Percentiles rank a stretch among this genome's conserved stretches.
Evolutionary conservation across 2,888 invertebrate genomes (phyloP).

Genomic region (Mechanitis mazaeus): DNA sequence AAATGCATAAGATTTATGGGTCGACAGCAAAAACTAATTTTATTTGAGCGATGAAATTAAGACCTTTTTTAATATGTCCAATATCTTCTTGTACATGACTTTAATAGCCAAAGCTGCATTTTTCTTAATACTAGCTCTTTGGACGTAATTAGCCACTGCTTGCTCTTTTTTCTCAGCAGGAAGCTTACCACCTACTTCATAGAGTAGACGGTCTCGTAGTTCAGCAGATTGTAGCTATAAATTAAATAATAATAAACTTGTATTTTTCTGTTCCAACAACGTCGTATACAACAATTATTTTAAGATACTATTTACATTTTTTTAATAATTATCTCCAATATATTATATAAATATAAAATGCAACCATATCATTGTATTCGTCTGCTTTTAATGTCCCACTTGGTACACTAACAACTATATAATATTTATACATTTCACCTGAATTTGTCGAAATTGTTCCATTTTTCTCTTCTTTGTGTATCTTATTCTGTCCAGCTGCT

Average conservation of each 20-base stretch:
- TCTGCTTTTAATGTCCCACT: neutral
- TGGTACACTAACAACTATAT: neutral
- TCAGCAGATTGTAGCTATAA: constrained; percentile 71
- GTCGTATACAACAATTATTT: neutral
- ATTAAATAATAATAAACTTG: constrained; percentile 8
- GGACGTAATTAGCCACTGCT: constrained; percentile 78
- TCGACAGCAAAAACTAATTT: constrained; percentile 6
- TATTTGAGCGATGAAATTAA: neutral
- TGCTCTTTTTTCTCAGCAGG: constrained; percentile 74
- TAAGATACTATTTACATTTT: neutral
- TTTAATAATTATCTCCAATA: no score
- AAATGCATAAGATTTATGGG: no score
- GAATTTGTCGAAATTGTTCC: constrained; percentile 74
- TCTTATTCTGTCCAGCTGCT: constrained; percentile 77
- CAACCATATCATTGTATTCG: no score
- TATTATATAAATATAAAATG: no score
- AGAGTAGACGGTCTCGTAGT: constrained; percentile 70
- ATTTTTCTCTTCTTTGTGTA: constrained; percentile 78
- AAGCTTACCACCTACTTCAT: constrained; percentile 64
- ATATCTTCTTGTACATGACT: constrained; percentile 78
- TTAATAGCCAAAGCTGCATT: constrained; percentile 80
- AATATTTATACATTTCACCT: constrained; percentile 52
- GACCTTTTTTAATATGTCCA: constrained; percentile 80
- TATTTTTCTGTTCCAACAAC: neutral
- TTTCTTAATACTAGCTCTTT: constrained; percentile 78